phyloP scores from a whole-genome alignment of 2,113 vertebrate genomes.

The Butastur rufipennis region DNA sequence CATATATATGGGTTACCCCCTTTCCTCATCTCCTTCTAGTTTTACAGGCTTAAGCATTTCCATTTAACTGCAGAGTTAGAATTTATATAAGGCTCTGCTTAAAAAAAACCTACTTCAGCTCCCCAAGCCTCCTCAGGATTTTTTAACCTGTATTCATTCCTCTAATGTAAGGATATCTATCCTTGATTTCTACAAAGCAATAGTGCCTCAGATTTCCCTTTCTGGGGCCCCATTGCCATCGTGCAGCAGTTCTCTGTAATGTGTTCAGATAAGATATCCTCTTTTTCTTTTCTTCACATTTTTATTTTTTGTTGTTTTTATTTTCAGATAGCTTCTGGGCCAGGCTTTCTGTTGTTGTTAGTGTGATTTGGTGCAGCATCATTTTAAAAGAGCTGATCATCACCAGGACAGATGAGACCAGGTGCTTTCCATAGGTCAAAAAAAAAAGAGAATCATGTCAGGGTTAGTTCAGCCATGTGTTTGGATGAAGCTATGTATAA shows the following conservation, averaged over 20 bases:
- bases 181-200: conserved; percentile 35
- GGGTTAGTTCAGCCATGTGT: background rate
- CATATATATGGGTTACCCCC: background rate
- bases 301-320: background rate
- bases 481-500: background rate
- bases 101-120: background rate
- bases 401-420: background rate
- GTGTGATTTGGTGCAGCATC: background rate
- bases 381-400: background rate
- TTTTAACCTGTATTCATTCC: background rate
- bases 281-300: background rate
- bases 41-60: conserved; percentile 36
- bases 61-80: conserved; percentile 26
- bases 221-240: conserved; percentile 1
- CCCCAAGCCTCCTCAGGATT: background rate
- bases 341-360: background rate
- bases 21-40: conserved; percentile 2
- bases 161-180: background rate
- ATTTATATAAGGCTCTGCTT: conserved; percentile 8
- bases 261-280: conserved; percentile 20
- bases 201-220: conserved; percentile 33
- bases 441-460: background rate
- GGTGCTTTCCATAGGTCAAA: background rate
- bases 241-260: background rate
- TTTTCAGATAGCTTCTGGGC: background rate